A percentile compares a stretch with the other conserved stretches of the same genome.
phyloP scores from a whole-genome alignment of 2,113 vertebrate genomes.

The Syngnathus floridae region DNA sequence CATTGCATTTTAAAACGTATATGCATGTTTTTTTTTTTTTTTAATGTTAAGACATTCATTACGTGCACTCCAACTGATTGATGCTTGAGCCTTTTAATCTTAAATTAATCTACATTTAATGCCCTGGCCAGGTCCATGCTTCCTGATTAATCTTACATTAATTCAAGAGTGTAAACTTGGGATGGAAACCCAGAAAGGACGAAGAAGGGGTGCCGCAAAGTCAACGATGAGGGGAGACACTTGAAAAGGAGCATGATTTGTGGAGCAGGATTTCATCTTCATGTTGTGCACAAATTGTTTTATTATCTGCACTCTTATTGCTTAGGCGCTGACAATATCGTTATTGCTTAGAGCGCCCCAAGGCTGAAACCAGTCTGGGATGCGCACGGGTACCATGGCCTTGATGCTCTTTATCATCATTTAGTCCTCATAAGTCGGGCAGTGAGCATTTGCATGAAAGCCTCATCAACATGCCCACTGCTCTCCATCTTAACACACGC shows the following conservation, averaged over 20 bases:
- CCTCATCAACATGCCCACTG: slow-evolving; percentile 37
- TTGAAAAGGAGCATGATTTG: slow-evolving; percentile 21
- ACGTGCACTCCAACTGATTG: not conserved
- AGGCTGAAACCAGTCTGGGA: slow-evolving; percentile 35
- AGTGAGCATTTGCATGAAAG: slow-evolving; percentile 49
- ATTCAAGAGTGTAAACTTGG: no score
- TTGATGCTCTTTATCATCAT: slow-evolving; percentile 55
- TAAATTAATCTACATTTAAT: not conserved
- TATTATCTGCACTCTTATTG: slow-evolving; percentile 12
- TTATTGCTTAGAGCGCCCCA: slow-evolving; percentile 31
- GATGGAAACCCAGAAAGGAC: not conserved
- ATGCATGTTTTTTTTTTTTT: no score
- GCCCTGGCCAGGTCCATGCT: no score
- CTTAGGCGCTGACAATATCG: slow-evolving; percentile 13
- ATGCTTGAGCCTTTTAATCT: not conserved
- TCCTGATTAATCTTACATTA: no score
- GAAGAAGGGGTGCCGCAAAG: not conserved
- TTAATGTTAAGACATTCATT: not conserved
- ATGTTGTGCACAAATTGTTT: slow-evolving; percentile 4
- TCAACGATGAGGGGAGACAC: not conserved
- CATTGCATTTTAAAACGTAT: no score
- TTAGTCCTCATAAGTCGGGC: slow-evolving; percentile 27
- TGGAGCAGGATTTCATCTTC: slow-evolving; percentile 19
- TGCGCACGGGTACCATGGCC: slow-evolving; percentile 27
- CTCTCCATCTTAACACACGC: slow-evolving; percentile 37